phyloP scores from a whole-genome alignment of 2,888 invertebrate genomes.

The Silvanus unidentatus region DNA sequence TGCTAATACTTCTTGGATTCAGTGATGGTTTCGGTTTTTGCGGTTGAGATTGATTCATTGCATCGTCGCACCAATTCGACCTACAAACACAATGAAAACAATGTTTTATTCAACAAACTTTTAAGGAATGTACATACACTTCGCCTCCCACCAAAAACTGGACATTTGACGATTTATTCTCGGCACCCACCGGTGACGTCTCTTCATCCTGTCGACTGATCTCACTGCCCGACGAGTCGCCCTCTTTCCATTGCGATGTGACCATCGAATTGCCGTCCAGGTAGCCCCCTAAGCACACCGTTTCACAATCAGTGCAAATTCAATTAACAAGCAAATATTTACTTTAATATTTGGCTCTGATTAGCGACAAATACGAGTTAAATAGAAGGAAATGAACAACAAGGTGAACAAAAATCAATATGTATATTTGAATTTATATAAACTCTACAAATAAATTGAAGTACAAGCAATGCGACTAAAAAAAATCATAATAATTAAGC shows the following conservation, averaged over 20 bases:
- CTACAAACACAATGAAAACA: slow-evolving; percentile 6
- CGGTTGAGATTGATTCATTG: not conserved
- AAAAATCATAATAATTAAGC: slow-evolving; percentile 1
- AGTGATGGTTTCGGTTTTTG: slow-evolving; percentile 17
- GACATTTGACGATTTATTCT: slow-evolving; percentile 29
- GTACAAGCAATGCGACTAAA: slow-evolving; percentile 16
- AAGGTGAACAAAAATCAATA: slow-evolving; percentile 18
- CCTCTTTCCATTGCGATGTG: slow-evolving; percentile 44
- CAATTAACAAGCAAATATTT: slow-evolving; percentile 9
- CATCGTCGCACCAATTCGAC: slow-evolving; percentile 28
- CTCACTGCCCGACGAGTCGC: slow-evolving; percentile 55
- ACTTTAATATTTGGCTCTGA: not conserved
- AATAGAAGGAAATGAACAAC: slow-evolving; percentile 10
- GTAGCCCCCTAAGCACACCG: slow-evolving; percentile 33
- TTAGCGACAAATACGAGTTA: too few relatives aligned
- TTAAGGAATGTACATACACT: slow-evolving; percentile 41
- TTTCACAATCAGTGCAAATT: slow-evolving; percentile 31
- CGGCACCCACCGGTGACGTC: slow-evolving; percentile 13
- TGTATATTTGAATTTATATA: slow-evolving; percentile 24
- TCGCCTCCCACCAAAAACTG: slow-evolving; percentile 48
- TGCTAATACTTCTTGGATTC: slow-evolving; percentile 36
- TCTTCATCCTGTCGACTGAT: slow-evolving; percentile 49
- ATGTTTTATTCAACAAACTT: not conserved
- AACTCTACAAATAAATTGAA: slow-evolving; percentile 19
- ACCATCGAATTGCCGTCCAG: slow-evolving; percentile 18